Base-by-base conservation (phyloP, 2,113 vertebrate species). In the Phrynocephalus versicolor region DNA sequence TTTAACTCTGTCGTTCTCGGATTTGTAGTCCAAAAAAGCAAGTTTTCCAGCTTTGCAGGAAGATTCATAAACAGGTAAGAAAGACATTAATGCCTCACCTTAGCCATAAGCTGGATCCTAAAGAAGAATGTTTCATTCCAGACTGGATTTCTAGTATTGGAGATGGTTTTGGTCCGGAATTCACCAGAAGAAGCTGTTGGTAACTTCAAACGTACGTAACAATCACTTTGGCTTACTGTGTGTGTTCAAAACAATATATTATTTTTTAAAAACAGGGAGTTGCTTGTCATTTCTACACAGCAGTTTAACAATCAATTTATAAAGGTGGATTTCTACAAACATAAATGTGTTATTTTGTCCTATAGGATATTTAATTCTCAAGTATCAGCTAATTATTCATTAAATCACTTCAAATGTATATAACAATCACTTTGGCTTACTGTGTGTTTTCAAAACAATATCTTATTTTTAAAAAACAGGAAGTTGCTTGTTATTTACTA, bases 111-210 rank as follows among this genome's bases (percentile, higher is more conserved):
- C 73, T 96, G 96, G 75, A 97, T 89, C 84, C 95, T 60, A 60
- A 97, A 98, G 84, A 83, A 91, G 93, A 98, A 98, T 10, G 92
- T 95, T 90, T 98, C 97, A 1, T 98, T 96, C 97, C 98, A 98
- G 39, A 95, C 90, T 8, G 98, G 97, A 67, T 95, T 92, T 80
- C 73, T 92, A 60, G 76, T 94, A 92, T 97, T 96, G 77, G 33
- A 6, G 0, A 97, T 67, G 0, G 94, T 94, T 89, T 88, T 95
- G 23, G 97, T 98, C 71, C 62, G 95, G 74, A 88, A 88, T 67
- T 94, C 92, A 4, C 0, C 71, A 6, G 91, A 77, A 0, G 96
- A 96, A n/a, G 94, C 86, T 0, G 97, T 97, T n/a, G 97, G 95
- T 75, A 98, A 93, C 88, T 89, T 80, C 41, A 98, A 87, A 55